Evolutionary conservation across 2,888 invertebrate species (phyloP), one percentile per base, ranked within the genome.

Genomic region (Megamerina dolium): DNA sequence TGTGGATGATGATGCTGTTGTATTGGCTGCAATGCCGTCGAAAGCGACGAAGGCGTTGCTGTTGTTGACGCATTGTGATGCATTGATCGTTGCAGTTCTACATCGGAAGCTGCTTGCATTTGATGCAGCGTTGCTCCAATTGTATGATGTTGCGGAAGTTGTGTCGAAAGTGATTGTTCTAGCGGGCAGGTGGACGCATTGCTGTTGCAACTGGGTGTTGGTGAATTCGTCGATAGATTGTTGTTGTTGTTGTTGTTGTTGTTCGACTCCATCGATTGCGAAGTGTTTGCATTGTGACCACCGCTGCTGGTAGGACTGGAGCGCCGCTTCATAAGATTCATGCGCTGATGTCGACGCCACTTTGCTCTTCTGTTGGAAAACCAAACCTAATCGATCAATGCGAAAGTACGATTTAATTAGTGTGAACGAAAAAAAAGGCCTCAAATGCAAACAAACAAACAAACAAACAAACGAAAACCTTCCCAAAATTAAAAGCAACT

Each of bases 301-400:
- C n/a, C n/a, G n/a, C n/a, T n/a, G n/a, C n/a, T n/a, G n/a, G n/a
- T n/a, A 45, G 68, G 69, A 49, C 68, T 68, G 54, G 67, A 64
- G 52, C 77, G 82, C 61, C 87, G 83, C 75, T 90, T 90, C 74
- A 91, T 81, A 67, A 89, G 82, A 76, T 88, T 90, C 90, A 92
- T 91, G 73, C 92, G 86, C 76, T 93, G 92, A 75, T 93, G 92
- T 67, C 93, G 87, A 74, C 93, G 85, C 92, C 92, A 93, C 79
- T 93, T 93, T 74, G 93, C 93, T 77, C 93, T 86, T 82, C 93
- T 89, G 85, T 93, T 93, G 79, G 92, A 93, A 86, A 93, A 93
- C 93, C 93, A 93, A 81, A 93, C 92, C 92, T 93, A 85, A 37
- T 52, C 51, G 77, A 79, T 77, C 79, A 72, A 72, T 73, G 65